A percentile compares a stretch with the other conserved stretches of the same genome.
Evolutionary conservation across 1,140 invertebrate species (phyloP).

Genomic region (Leptoteleia sp.): DNA sequence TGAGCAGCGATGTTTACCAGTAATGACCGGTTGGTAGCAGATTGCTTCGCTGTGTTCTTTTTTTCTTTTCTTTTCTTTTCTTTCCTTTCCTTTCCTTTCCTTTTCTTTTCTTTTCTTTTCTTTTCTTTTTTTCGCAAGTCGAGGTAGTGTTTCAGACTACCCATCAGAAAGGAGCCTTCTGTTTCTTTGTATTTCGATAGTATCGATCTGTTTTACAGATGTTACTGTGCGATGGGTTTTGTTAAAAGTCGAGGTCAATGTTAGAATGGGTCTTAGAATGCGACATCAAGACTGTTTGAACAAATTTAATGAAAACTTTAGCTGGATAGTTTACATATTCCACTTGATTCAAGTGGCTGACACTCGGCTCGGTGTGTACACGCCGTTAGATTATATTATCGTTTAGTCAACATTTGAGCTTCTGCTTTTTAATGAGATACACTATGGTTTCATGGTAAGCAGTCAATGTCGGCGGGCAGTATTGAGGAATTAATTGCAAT

Average conservation of each 20-base stretch:
- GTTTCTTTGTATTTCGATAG: conserved; percentile 43
- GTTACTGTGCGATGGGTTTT: conserved; percentile 21
- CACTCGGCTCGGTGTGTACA: conserved; percentile 38
- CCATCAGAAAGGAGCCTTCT: conserved; percentile 28
- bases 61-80: too few relatives aligned
- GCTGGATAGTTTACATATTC: conserved; percentile 42
- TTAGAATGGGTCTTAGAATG: not conserved
- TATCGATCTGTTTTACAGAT: conserved; percentile 51
- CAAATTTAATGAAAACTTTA: conserved; percentile 37
- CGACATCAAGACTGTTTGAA: conserved; percentile 14
- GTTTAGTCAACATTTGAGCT: conserved; percentile 50
- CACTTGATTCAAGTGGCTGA: conserved; percentile 53
- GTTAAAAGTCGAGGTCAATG: not conserved
- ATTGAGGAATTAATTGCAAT: too few relatives aligned
- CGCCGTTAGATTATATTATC: conserved; percentile 54
- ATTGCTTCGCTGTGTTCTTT: too few relatives aligned
- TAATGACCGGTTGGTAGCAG: conserved; percentile 32
- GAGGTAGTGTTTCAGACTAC: conserved; percentile 24
- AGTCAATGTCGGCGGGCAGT: too few relatives aligned
- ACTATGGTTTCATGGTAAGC: conserved; percentile 21
- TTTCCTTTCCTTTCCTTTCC: too few relatives aligned
- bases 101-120: not conserved
- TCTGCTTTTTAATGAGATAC: conserved; percentile 38
- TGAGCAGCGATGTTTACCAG: conserved; percentile 10
- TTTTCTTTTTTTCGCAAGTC: conserved; percentile 17